A percentile compares a stretch with the other conserved stretches of the same genome.
phyloP scores from a whole-genome alignment of 2,888 invertebrate species.

The Cybosia mesomella region DNA sequence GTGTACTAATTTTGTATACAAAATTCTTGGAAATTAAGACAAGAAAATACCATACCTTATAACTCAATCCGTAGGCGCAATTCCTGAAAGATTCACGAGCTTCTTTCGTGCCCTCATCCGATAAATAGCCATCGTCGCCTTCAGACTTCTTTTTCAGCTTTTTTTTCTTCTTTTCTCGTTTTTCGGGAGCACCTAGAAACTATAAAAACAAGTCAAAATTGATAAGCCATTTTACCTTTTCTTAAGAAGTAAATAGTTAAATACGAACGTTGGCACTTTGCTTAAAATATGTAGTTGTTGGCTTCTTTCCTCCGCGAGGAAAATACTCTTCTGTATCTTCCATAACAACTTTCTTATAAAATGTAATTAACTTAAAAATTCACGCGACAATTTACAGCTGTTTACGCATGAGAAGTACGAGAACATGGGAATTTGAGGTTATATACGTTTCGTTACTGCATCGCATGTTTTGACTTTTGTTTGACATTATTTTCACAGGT shows the following conservation, averaged over 20 bases:
- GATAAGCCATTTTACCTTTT: not conserved
- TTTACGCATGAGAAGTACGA: conserved; percentile 59
- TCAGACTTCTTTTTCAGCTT: conserved; percentile 72
- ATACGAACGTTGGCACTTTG: conserved; percentile 77
- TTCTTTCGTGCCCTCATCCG: conserved; percentile 71
- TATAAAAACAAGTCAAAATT: conserved; percentile 39
- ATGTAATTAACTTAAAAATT: conserved; percentile 25
- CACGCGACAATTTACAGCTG: conserved; percentile 29
- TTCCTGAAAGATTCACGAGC: conserved; percentile 70
- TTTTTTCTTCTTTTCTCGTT: conserved; percentile 75
- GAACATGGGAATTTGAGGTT: conserved; percentile 57
- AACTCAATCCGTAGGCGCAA: conserved; percentile 71
- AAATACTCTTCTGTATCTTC: conserved; percentile 85
- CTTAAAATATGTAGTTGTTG: conserved; percentile 76
- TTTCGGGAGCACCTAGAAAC: conserved; percentile 79
- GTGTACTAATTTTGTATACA: too few species aligned
- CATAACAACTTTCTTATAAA: conserved; percentile 55
- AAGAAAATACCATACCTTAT: conserved; percentile 60
- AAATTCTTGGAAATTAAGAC: not conserved
- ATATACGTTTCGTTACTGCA: conserved; percentile 48
- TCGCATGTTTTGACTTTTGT: not conserved
- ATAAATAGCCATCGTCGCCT: conserved; percentile 80
- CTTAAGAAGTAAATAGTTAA: not conserved
- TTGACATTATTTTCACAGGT: too few species aligned
- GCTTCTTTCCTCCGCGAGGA: conserved; percentile 86